Percentiles rank a stretch among this genome's conserved stretches.
Evolutionary conservation across 2,797 vertebrate genomes (phyloP).

Genomic region (Lagocephalus sceleratus): DNA sequence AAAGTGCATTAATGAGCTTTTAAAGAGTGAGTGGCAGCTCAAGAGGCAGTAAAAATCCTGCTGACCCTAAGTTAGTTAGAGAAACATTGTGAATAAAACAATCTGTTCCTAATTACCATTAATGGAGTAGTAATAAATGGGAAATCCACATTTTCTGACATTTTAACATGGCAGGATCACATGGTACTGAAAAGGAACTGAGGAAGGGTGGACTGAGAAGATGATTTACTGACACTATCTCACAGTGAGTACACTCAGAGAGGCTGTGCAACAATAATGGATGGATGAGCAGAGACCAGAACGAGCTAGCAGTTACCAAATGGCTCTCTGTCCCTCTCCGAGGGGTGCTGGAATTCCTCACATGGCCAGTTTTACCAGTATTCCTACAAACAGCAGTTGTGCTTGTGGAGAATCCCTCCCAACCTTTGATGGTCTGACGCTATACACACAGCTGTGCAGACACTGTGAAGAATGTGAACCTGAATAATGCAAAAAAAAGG

Average conservation of each 20-base stretch:
- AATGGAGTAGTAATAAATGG: no score
- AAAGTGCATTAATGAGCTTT: slow-evolving; percentile 29
- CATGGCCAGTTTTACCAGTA: slow-evolving; percentile 28
- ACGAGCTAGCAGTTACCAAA: slow-evolving; percentile 31
- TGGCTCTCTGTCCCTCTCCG: slow-evolving; percentile 18
- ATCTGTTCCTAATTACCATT: no score
- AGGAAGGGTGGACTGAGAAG: slow-evolving; percentile 8
- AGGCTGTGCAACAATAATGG: slow-evolving; percentile 45
- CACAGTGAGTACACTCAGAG: slow-evolving; percentile 24
- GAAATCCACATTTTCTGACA: neutral
- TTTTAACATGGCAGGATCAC: neutral
- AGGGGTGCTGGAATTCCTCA: slow-evolving; percentile 34
- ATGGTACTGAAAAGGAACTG: slow-evolving; percentile 6
- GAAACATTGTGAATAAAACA: no score
- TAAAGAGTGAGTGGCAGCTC: slow-evolving; percentile 13
- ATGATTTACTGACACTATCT: slow-evolving; percentile 37
- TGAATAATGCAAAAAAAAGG: slow-evolving; percentile 47
- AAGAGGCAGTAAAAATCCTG: neutral
- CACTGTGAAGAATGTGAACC: slow-evolving; percentile 27
- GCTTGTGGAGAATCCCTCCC: slow-evolving; percentile 21
- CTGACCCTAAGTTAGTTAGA: no score
- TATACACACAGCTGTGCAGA: slow-evolving; percentile 27
- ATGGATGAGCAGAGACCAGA: slow-evolving; percentile 35
- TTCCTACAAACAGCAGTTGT: slow-evolving; percentile 40
- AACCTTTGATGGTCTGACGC: slow-evolving; percentile 39